A percentile compares a stretch with the other conserved stretches of the same genome.
phyloP scores from a whole-genome alignment of 2,888 invertebrate species.

The Dastarcus helophoroides region DNA sequence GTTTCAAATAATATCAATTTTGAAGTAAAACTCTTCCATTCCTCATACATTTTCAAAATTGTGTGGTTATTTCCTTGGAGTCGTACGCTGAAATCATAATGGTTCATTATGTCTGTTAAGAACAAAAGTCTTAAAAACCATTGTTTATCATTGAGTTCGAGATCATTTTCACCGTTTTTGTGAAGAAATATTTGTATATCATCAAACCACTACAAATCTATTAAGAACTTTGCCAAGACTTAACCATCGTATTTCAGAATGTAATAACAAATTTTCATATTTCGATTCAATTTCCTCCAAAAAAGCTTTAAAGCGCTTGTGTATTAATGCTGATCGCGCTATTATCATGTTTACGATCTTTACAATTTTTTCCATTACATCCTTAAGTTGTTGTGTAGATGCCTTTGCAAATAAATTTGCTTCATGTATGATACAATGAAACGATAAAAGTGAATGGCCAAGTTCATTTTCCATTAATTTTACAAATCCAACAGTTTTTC shows the following conservation, averaged over 20 bases:
- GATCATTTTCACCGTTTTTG: conserved; percentile 15
- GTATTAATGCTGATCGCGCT: conserved; percentile 18
- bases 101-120: too few relatives aligned
- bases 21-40: conserved; percentile 16
- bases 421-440: conserved; percentile 21
- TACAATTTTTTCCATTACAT: conserved; percentile 18
- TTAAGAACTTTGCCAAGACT: conserved; percentile 19
- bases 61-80: conserved; percentile 17
- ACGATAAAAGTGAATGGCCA: conserved; percentile 17
- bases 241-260: conserved; percentile 17
- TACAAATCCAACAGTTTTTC: conserved; percentile 18
- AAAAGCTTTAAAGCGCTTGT: conserved; percentile 19
- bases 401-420: too few relatives aligned
- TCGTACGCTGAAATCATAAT: too few relatives aligned
- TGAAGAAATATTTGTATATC: conserved; percentile 17
- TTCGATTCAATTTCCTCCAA: conserved; percentile 18
- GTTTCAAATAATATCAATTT: conserved; percentile 16
- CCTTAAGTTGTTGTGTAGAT: conserved; percentile 15
- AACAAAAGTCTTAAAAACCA: conserved; percentile 12
- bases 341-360: conserved; percentile 17
- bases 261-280: conserved; percentile 18
- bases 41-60: conserved; percentile 18
- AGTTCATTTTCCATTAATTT: conserved; percentile 19
- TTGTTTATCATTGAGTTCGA: conserved; percentile 14
- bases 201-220: conserved; percentile 20